Evolutionary conservation across 2,113 vertebrate genomes (phyloP).

Genomic region (Eublepharis macularius): DNA sequence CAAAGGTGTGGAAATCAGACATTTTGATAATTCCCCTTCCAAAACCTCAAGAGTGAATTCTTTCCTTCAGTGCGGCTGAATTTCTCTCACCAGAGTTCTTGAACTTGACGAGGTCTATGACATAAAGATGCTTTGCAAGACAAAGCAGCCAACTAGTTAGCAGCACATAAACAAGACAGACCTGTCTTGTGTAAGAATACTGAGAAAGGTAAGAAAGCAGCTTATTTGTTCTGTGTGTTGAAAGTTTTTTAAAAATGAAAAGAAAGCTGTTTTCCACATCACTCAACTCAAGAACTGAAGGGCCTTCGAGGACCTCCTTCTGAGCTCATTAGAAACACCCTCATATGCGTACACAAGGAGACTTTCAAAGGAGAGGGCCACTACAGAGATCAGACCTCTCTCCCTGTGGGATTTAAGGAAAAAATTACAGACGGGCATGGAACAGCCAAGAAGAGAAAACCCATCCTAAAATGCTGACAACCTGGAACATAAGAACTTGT

Average conservation of each 20-base stretch:
- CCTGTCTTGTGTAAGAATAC: background rate
- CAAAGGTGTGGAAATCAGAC: background rate
- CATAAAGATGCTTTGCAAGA: background rate
- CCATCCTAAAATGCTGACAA: background rate
- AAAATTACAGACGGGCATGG: background rate
- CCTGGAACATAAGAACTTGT: background rate
- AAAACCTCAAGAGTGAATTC: background rate
- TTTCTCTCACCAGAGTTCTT: background rate
- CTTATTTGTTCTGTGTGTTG: background rate
- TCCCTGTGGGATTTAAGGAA: background rate
- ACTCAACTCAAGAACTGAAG: background rate
- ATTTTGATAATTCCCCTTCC: background rate
- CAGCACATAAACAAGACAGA: background rate
- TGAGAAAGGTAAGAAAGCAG: no score
- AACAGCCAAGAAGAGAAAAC: background rate
- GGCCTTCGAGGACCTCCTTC: background rate
- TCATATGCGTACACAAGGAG: no score
- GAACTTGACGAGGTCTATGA: background rate
- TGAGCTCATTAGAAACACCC: background rate
- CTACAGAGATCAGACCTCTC: background rate
- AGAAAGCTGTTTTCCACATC: no score
- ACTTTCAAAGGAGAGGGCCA: no score
- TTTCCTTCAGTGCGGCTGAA: background rate
- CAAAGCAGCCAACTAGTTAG: background rate
- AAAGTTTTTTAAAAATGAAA: no score